These are phyloP conservation scores for Drosophila fulvimacula DNA, from an alignment of 2,888 invertebrate species.

Conservation along the genomic window DNA sequence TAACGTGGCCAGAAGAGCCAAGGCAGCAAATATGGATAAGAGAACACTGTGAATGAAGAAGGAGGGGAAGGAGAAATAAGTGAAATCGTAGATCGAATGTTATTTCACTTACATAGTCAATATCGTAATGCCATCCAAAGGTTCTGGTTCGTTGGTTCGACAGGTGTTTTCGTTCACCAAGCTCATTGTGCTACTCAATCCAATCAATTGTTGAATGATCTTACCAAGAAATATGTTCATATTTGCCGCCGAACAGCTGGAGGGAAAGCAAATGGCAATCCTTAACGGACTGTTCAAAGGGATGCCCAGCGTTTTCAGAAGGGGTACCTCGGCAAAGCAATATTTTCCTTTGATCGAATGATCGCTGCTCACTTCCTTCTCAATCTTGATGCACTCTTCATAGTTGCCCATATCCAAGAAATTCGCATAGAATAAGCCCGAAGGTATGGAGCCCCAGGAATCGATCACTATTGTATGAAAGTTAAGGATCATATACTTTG, in stretches of 20 bases:
- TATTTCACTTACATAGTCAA: conserved; percentile 68
- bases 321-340: conserved; percentile 38
- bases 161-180: conserved; percentile 25
- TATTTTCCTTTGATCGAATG: conserved; percentile 52
- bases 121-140: conserved; percentile 62
- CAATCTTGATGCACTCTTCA: conserved; percentile 82
- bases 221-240: conserved; percentile 50
- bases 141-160: conserved; percentile 10
- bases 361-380: conserved; percentile 8
- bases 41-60: conserved; percentile 39
- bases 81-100: background rate
- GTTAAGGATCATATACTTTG: background rate
- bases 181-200: background rate
- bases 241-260: conserved; percentile 53
- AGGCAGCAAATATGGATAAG: conserved; percentile 30
- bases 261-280: conserved; percentile 73
- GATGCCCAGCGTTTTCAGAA: conserved; percentile 6
- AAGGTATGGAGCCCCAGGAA: conserved; percentile 83
- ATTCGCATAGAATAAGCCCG: conserved; percentile 83
- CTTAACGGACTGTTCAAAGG: conserved; percentile 16
- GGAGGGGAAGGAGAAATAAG: background rate
- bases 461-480: conserved; percentile 81
- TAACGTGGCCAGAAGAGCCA: conserved; percentile 54
- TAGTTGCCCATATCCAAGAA: conserved; percentile 82
- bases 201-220: conserved; percentile 27